Evolutionary conservation across 2,113 vertebrate species (phyloP).

Genomic region (Bubo blakistoni): DNA sequence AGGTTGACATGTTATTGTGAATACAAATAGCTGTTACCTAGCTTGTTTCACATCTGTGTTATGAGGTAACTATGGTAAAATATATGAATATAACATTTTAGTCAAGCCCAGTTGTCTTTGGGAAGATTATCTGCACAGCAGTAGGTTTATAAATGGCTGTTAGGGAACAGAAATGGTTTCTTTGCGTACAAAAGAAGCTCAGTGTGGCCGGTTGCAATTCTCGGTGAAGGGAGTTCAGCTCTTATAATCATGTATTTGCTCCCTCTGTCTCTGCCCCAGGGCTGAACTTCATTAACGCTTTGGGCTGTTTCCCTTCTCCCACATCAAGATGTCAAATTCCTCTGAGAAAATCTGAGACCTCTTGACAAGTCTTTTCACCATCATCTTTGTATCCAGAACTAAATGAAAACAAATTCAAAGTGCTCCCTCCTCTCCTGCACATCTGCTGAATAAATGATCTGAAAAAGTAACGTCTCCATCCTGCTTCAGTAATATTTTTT

Average conservation of each 20-base stretch:
- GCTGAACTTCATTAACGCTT: background rate
- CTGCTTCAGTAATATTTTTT: background rate
- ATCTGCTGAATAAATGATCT: background rate
- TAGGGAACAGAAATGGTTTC: background rate
- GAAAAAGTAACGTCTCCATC: background rate
- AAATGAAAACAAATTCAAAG: background rate
- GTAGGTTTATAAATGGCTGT: background rate
- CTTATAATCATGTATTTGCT: background rate
- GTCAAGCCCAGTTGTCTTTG: background rate
- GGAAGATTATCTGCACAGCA: background rate
- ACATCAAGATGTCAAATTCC: background rate
- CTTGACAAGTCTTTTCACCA: background rate
- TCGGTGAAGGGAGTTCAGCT: background rate
- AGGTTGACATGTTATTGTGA: background rate
- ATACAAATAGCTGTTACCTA: background rate
- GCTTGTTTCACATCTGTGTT: background rate
- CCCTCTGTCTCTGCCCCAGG: background rate
- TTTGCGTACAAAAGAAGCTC: background rate
- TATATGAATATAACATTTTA: background rate
- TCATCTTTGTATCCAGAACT: background rate
- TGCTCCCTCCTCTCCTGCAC: background rate
- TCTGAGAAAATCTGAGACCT: fast-evolving
- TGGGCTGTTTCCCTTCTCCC: background rate
- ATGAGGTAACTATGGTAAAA: background rate
- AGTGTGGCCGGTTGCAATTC: background rate